Evolutionary conservation across 2,888 invertebrate species (phyloP), one percentile per base, ranked within the genome.

Genomic region (Epirrita christyi): DNA sequence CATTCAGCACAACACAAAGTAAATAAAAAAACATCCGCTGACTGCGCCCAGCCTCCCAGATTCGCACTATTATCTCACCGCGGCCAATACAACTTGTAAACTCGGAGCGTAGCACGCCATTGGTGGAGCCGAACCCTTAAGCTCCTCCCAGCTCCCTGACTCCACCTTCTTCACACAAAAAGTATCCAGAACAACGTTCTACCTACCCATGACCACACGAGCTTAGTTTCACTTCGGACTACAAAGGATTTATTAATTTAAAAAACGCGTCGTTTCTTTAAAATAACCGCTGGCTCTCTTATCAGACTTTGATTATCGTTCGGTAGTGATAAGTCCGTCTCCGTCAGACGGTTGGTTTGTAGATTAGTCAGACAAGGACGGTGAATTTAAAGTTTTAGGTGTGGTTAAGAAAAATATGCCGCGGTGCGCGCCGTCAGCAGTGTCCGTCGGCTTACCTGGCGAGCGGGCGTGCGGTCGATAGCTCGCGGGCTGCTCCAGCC

Each of bases 41-140:
- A 74, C 71, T 72, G 73, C 78, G 82, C 79, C 83, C 91, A 91
- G 91, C 90, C 89, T 91, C 92, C 86, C 80, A 86, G 84, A 88
- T 91, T 88, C 86, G 90, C 89, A 87, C 83, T 85, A 86, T 88
- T 86, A 89, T 90, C 91, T 90, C 84, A 69, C 63, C 51, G 51
- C 75, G 66, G 68, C 92, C 91, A 92, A 92, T 90, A 78, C 82
- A 70, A 77, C 64, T 75, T 75, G 75, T 72, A 75, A 73, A 73
- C 59, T 59, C n/a, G n/a, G 60, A 56, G 46, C 50, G 56, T 27
- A 43, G 57, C 42, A 21, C 57, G 61, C 67, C 42, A 90, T 90
- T 91, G 88, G 91, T 57, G 67, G 62, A 32, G 58, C 41, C 40
- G 50, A 57, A 49, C 73, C 72, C 85, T 78, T 76, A 78, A 72